Percentiles rank a stretch among this genome's conserved stretches.
phyloP scores from a whole-genome alignment of 1,140 invertebrate species.

The Alviniconcha marisindica region DNA sequence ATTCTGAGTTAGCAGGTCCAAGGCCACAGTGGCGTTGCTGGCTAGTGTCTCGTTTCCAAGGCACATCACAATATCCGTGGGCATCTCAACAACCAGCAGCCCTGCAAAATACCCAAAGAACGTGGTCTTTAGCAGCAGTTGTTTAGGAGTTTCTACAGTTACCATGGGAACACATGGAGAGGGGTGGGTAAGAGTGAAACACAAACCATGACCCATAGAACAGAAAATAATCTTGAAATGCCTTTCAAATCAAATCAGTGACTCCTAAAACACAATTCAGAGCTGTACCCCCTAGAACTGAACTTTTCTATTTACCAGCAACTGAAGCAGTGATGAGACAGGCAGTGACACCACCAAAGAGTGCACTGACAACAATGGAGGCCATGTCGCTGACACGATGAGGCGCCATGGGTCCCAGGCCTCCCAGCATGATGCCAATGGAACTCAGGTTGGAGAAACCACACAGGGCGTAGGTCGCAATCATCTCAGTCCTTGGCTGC shows the following conservation, averaged over 20 bases:
- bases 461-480: conserved; percentile 95
- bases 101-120: conserved; percentile 32
- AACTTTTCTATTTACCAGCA: conserved; percentile 86
- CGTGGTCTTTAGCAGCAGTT: too few species aligned
- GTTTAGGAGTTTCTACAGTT: too few species aligned
- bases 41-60: neutral
- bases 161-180: too few species aligned
- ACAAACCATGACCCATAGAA: neutral
- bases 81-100: conserved; percentile 31
- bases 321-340: conserved; percentile 95
- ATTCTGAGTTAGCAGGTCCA: conserved; percentile 9
- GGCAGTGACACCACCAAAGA: conserved; percentile 89
- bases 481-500: conserved; percentile 85
- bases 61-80: conserved; percentile 26
- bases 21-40: neutral
- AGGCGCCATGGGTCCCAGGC: conserved; percentile 88
- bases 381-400: conserved; percentile 81
- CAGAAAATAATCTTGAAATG: neutral
- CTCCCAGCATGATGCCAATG: conserved; percentile 92
- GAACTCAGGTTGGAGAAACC: conserved; percentile 97
- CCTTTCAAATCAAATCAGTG: too few species aligned
- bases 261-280: too few species aligned
- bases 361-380: conserved; percentile 85
- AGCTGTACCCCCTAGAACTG: too few species aligned
- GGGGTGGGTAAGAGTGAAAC: too few species aligned